Conservation (phyloP, 2,113 vertebrate genomes). For the Atherinomorus stipes region DNA sequence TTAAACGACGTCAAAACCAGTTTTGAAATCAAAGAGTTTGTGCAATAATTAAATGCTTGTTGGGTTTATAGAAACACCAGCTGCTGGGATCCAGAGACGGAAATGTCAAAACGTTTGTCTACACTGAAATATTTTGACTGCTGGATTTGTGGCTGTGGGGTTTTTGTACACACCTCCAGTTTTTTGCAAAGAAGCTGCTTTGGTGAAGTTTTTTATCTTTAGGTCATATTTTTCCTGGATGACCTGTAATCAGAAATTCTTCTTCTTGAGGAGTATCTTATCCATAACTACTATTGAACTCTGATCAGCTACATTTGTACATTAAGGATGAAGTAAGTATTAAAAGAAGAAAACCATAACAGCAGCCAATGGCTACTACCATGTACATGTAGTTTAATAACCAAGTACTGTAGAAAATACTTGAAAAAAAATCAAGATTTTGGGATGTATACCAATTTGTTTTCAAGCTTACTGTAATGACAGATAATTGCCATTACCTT, state of each 20-base stretch:
- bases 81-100: neutral
- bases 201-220: neutral
- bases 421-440: neutral
- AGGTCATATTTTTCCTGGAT: neutral
- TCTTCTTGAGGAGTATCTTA: neutral
- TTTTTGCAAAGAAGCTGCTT: neutral
- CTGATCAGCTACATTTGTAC: neutral
- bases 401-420: neutral
- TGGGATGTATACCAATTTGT: too few species aligned
- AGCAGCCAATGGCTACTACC: neutral
- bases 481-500: too few species aligned
- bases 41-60: constrained; percentile 74
- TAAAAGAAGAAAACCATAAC: neutral
- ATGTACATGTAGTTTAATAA: neutral
- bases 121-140: neutral
- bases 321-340: neutral
- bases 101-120: neutral
- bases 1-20: constrained; percentile 10
- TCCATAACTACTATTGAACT: neutral
- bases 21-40: constrained; percentile 36
- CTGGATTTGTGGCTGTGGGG: too few species aligned
- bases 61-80: constrained; percentile 28
- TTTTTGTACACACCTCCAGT: neutral
- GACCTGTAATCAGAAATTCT: neutral
- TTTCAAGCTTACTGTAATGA: too few species aligned